phyloP scores from a whole-genome alignment of 2,888 invertebrate species.

The Lepidocyrtoides sp. region DNA sequence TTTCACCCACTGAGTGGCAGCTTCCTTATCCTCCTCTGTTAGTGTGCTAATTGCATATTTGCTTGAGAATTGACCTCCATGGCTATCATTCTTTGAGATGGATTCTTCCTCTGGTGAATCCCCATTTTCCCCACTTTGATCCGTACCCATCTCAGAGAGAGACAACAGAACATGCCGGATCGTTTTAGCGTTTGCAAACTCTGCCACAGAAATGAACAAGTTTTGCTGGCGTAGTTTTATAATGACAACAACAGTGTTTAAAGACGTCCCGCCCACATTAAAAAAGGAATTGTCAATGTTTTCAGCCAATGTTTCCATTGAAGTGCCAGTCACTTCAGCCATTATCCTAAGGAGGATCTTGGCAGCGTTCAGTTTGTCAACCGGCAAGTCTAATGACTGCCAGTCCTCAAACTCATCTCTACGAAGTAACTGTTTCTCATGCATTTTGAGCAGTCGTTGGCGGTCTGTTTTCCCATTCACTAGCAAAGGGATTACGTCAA shows the following conservation, averaged over 20 bases:
- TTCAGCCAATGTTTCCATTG: constrained; percentile 89
- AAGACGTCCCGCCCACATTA: constrained; percentile 94
- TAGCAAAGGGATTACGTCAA: constrained; percentile 92
- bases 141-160: constrained; percentile 83
- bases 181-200: constrained; percentile 92
- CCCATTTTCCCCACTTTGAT: background rate
- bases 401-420: constrained; percentile 86
- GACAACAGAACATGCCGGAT: constrained; percentile 91
- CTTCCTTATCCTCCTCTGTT: constrained; percentile 89
- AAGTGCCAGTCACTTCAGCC: constrained; percentile 89
- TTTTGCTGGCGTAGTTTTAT: constrained; percentile 92
- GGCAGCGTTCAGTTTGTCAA: constrained; percentile 88
- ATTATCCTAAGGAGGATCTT: constrained; percentile 92
- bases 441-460: constrained; percentile 91
- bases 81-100: background rate
- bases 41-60: constrained; percentile 88
- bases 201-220: constrained; percentile 91
- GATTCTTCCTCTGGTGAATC: background rate
- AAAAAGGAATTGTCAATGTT: constrained; percentile 92
- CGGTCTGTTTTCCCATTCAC: constrained; percentile 96
- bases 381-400: constrained; percentile 90
- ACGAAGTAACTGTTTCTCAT: constrained; percentile 88
- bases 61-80: background rate
- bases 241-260: constrained; percentile 95
- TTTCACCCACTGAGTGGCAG: constrained; percentile 90